These are phyloP conservation scores for Brachypodius melanocephalos DNA, from an alignment of 2,113 vertebrate genomes.

Conservation along the genomic window DNA sequence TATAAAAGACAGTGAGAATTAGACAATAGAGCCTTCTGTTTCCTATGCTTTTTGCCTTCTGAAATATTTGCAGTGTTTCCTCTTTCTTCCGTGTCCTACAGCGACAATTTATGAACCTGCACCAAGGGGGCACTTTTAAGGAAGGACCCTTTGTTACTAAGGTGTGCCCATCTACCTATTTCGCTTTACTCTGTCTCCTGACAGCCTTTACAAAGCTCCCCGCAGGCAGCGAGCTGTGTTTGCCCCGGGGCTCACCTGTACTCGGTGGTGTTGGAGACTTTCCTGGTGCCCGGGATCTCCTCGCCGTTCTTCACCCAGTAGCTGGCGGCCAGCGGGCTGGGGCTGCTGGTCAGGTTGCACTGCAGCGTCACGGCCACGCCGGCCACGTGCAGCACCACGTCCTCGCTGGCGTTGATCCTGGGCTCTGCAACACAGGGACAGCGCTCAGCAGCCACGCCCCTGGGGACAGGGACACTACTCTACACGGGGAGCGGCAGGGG, in stretches of 20 bases:
- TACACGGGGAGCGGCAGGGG: fast-evolving
- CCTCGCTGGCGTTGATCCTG: slow-evolving; percentile 87
- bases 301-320: slow-evolving; percentile 94
- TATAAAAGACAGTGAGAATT: too few species aligned
- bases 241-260: slow-evolving; percentile 67
- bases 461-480: background rate
- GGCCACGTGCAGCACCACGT: slow-evolving; percentile 74
- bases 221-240: too few species aligned
- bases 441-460: fast-evolving
- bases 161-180: too few species aligned
- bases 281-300: slow-evolving; percentile 83
- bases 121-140: too few species aligned
- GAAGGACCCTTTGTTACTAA: too few species aligned
- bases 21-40: too few species aligned
- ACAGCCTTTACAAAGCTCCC: too few species aligned
- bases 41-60: too few species aligned
- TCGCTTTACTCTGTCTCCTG: too few species aligned
- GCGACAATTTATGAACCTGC: too few species aligned
- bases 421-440: slow-evolving; percentile 86
- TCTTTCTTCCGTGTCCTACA: too few species aligned
- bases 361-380: slow-evolving; percentile 75
- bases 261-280: slow-evolving; percentile 74
- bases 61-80: too few species aligned
- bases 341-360: slow-evolving; percentile 91
- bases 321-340: slow-evolving; percentile 80